Percentiles rank a stretch among this genome's conserved stretches.
Evolutionary conservation across 2,797 vertebrate species (phyloP).

Genomic region (Aratinga solstitialis): DNA sequence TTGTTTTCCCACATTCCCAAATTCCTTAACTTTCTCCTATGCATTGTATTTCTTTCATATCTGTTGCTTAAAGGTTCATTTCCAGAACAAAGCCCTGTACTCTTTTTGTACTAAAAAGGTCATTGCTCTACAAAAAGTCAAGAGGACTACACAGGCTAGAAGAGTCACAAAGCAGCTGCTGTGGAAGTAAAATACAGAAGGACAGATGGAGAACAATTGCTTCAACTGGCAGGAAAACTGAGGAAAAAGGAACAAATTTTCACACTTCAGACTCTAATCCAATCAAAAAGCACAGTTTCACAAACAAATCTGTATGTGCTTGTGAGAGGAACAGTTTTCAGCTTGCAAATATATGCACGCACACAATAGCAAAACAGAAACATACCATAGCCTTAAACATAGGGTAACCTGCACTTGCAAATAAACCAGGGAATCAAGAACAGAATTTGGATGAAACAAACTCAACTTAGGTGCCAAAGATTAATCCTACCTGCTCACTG

Average conservation of each 20-base stretch:
- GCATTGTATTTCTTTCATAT: neutral
- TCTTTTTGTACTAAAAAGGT: neutral
- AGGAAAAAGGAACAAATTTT: neutral
- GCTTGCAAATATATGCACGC: neutral
- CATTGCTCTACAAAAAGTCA: neutral
- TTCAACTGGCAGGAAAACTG: neutral
- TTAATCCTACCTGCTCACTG: neutral
- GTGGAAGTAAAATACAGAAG: neutral
- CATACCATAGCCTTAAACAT: accelerated
- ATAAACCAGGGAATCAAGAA: neutral
- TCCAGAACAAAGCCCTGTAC: neutral
- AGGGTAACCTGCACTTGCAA: neutral
- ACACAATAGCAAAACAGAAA: neutral
- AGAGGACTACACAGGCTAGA: neutral
- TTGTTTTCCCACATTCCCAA: neutral
- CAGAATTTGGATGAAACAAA: neutral
- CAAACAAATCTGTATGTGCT: neutral
- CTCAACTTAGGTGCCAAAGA: accelerated
- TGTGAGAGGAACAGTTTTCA: neutral
- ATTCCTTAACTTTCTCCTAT: neutral
- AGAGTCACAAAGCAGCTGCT: neutral
- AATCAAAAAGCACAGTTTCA: neutral
- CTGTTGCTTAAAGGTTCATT: neutral
- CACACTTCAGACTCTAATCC: neutral
- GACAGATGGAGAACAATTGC: neutral